These are phyloP conservation scores for Callimorpha dominula DNA, from an alignment of 2,888 invertebrate genomes.

Conservation along the genomic window DNA sequence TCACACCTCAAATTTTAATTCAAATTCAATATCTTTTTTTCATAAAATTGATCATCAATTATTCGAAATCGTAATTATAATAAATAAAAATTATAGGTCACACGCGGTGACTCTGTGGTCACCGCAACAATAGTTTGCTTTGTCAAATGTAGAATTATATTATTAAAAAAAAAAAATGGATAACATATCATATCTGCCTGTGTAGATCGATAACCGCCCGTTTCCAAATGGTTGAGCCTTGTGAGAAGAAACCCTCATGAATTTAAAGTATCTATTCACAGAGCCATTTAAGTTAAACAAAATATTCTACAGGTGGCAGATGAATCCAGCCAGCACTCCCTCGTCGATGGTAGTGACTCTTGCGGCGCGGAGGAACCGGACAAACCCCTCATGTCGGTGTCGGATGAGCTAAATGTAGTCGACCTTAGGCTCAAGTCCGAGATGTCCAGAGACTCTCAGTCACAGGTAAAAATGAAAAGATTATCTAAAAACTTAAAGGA, in stretches of 20 bases:
- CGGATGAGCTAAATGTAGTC: constrained; percentile 86
- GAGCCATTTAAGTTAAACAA: neutral
- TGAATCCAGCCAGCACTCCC: constrained; percentile 90
- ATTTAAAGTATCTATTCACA: neutral
- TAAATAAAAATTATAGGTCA: too few relatives aligned
- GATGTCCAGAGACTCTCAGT: constrained; percentile 65
- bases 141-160: too few relatives aligned
- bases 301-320: constrained; percentile 85
- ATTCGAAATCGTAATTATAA: too few relatives aligned
- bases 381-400: constrained; percentile 56
- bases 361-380: constrained; percentile 65
- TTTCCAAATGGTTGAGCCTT: too few relatives aligned
- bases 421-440: constrained; percentile 90
- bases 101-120: too few relatives aligned
- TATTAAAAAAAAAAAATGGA: too few relatives aligned
- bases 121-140: too few relatives aligned
- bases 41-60: too few relatives aligned
- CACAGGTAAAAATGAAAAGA: constrained; percentile 57
- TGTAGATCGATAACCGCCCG: too few relatives aligned
- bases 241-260: too few relatives aligned
- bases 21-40: too few relatives aligned
- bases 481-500: neutral
- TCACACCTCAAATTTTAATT: neutral
- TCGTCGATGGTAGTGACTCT: constrained; percentile 72
- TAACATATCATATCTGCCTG: too few relatives aligned